Conservation (phyloP, 2,888 invertebrate species). For the Meganola albula region DNA sequence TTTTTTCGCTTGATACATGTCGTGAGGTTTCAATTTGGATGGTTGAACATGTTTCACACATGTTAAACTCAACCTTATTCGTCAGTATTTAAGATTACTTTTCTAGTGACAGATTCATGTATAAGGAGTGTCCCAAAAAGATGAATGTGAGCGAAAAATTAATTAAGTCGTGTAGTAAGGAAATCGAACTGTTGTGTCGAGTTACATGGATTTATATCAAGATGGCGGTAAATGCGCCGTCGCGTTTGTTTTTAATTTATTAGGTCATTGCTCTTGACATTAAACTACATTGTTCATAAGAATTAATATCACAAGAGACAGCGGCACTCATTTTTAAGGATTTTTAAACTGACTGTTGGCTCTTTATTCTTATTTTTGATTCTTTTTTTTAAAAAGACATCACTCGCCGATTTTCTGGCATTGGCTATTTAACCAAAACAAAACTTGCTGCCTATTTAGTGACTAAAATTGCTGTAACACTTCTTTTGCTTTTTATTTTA, state of each 20-base stretch:
- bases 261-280: slow-evolving; percentile 24
- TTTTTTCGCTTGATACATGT: slow-evolving; percentile 33
- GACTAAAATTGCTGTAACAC: too few species aligned
- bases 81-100: slow-evolving; percentile 2
- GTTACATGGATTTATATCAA: slow-evolving; percentile 56
- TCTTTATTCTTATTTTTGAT: too few species aligned
- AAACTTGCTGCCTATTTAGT: too few species aligned
- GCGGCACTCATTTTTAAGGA: too few species aligned
- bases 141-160: slow-evolving; percentile 50
- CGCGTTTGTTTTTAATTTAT: slow-evolving; percentile 23
- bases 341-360: too few species aligned
- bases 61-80: slow-evolving; percentile 10
- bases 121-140: slow-evolving; percentile 28
- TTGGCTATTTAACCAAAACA: too few species aligned
- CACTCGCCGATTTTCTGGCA: too few species aligned
- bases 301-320: too few species aligned
- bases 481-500: too few species aligned
- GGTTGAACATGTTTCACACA: slow-evolving; percentile 13
- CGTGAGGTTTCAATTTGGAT: slow-evolving; percentile 26
- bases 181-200: slow-evolving; percentile 62
- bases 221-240: slow-evolving; percentile 27
- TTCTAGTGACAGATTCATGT: too few species aligned
- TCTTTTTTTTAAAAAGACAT: too few species aligned
- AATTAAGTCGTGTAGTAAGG: slow-evolving; percentile 58
- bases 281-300: too few species aligned